Base-by-base conservation (phyloP, 92 coral and sea anemone species). In the Palythoa heliodiscus region DNA sequence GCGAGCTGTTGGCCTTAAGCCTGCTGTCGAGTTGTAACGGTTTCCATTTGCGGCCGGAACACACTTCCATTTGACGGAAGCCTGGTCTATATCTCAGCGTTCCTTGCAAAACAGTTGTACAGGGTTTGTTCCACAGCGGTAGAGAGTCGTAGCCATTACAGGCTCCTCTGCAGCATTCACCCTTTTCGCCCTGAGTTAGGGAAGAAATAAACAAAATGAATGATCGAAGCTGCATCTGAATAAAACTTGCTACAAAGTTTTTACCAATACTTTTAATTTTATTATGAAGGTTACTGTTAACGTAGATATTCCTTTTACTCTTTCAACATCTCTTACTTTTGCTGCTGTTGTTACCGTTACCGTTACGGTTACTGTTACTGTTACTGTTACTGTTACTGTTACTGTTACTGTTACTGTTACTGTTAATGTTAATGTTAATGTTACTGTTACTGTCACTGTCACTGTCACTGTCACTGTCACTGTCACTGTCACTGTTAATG, bases 141-240 rank as follows among this genome's bases (percentile, higher is more conserved):
- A 80, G 16, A 11, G 89, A 70, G 14, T 77, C 76, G 64, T 53
- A 7, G 14, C 52, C 71, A 29, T 52, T 61, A 76, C 83, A 84
- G 48, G 63, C 23, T n/a, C 66, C 90, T n/a, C 76, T 82, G 38
- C 96, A 93, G 85, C 96, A 87, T 38, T 93, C 92, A 14, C 96
- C 96, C 75, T 93, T 93, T 50, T 88, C 90, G 22, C 96, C 96
- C 96, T 93, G 67, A 11, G 63, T 14, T 25, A 54, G 13, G 67
- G 67, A 76, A 53, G 67, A 47, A 50, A 55, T 3, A 3, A 76
- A 52, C 29, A 10, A 23, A 16, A n/a, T n/a, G 29, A 63, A 6
- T 63, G 1, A 17, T 63, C 10, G 1, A 5, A 63, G 22, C 69
- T 6, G n/a, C 20, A 19, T 19, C 20, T 61, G 9, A 61, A 43